phyloP scores from a whole-genome alignment of 1,140 invertebrate species.

The Zaprionus kolodkinae region DNA sequence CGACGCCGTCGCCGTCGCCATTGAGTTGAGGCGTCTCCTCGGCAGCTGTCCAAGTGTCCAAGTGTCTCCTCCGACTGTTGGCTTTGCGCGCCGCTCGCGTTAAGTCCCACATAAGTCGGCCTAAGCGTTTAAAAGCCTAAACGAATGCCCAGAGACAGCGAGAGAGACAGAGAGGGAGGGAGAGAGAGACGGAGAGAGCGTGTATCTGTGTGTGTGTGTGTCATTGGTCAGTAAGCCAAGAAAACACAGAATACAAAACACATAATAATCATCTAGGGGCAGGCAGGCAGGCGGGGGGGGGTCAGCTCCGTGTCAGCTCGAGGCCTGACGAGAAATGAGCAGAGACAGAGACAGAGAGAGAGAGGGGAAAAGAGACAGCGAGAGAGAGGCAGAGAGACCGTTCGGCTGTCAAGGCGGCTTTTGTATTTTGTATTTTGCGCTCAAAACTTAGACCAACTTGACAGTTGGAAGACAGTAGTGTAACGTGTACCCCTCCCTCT shows the following conservation, averaged over 20 bases:
- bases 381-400: slow-evolving; percentile 47
- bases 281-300: slow-evolving; percentile 13
- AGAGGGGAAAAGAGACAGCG: slow-evolving; percentile 18
- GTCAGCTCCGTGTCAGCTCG: no score
- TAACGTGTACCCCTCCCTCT: slow-evolving; percentile 51
- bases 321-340: slow-evolving; percentile 17
- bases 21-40: slow-evolving; percentile 68
- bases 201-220: slow-evolving; percentile 35
- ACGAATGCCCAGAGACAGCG: slow-evolving; percentile 62
- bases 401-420: slow-evolving; percentile 80
- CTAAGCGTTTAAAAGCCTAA: slow-evolving; percentile 82
- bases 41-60: slow-evolving; percentile 37
- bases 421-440: slow-evolving; percentile 75
- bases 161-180: background rate
- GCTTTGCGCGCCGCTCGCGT: slow-evolving; percentile 72
- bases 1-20: slow-evolving; percentile 59
- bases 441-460: slow-evolving; percentile 81
- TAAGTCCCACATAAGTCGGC: slow-evolving; percentile 79
- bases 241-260: slow-evolving; percentile 62
- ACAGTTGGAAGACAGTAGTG: slow-evolving; percentile 82
- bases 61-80: slow-evolving; percentile 63
- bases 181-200: slow-evolving; percentile 27
- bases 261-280: slow-evolving; percentile 74
- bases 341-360: slow-evolving; percentile 16
- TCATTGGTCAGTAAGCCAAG: slow-evolving; percentile 51